Conservation (phyloP, 1,140 invertebrate genomes). For the Drosophila takahashii region DNA sequence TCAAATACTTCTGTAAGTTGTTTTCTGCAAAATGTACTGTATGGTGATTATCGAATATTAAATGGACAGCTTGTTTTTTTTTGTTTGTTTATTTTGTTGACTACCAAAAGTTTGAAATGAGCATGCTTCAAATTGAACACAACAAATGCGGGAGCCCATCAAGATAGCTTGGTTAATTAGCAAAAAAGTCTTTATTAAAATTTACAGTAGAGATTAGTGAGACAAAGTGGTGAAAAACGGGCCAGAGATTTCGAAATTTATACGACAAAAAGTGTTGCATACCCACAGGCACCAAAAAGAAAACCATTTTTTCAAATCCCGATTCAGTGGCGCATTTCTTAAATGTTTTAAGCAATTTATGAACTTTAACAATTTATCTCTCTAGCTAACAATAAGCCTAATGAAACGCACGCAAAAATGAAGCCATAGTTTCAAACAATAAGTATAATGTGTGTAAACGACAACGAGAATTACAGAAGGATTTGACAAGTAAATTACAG, state of each 20-base stretch:
- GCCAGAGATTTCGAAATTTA: conserved; percentile 16
- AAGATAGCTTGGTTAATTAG: conserved; percentile 10
- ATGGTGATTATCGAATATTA: conserved; percentile 5
- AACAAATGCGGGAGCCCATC: conserved; percentile 45
- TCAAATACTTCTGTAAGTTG: conserved; percentile 78
- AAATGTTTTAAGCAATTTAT: conserved; percentile 28
- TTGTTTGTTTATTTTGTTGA: conserved; percentile 31
- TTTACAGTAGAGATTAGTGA: conserved; percentile 19
- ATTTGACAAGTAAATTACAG: conserved; percentile 62
- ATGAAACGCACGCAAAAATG: conserved; percentile 54
- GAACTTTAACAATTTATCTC: conserved; percentile 19
- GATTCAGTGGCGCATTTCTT: conserved; percentile 6
- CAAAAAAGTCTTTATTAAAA: conserved; percentile 2
- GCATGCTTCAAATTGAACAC: conserved; percentile 55
- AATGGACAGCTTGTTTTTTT: conserved; percentile 20
- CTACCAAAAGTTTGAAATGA: conserved; percentile 39
- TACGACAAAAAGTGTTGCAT: conserved; percentile 36
- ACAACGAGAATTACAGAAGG: conserved; percentile 71
- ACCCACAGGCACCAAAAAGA: conserved; percentile 29
- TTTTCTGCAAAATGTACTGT: conserved; percentile 24
- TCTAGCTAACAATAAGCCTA: conserved; percentile 47
- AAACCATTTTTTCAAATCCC: conserved; percentile 1
- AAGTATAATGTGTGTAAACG: conserved; percentile 27
- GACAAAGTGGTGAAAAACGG: neutral
- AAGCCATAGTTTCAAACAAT: conserved; percentile 44